Evolutionary conservation across 2,888 invertebrate genomes (phyloP), one percentile per base, ranked within the genome.

Genomic region (Orgyia antiqua): DNA sequence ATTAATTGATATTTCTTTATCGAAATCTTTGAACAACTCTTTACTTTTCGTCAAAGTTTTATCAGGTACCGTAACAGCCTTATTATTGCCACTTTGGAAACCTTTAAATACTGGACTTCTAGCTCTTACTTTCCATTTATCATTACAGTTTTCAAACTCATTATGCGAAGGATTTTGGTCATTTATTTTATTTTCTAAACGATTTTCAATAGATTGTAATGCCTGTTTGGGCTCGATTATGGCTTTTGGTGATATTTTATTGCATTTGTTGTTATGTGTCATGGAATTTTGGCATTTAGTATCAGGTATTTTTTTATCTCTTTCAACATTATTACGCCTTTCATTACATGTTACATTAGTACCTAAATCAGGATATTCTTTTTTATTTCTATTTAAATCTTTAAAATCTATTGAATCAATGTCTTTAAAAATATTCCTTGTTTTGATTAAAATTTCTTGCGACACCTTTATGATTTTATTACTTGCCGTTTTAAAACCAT

Each of bases 401-500:
- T 24, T n/a, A 1, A 34, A 23, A 17, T 39, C 29, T 13, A 12
- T 57, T 5, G 24, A 12, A 2, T 42, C 32, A n/a, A 70, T 38
- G 42, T 71, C 55, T 23, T 66, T 41, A 34, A 70, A 64, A n/a
- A 76, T 28, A 12, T 51, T 41, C 41, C 51, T 62, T 5, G 48
- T 54, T 44, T 61, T 68, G 32, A 56, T 36, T 9, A 77, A 39
- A 27, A 63, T 51, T 29, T 57, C 46, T 37, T 68, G 53, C n/a
- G 69, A 63, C 5, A 72, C 42, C 3, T 39, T 27, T 11, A 64
- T 42, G 2, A 30, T 7, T 49, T 62, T 62, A 27, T 65, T 62
- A 31, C 49, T 68, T 9, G 73, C 74, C 2, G 72, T 79, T 48
- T 59, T 48, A 47, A 77, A 72, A 10, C 64, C 63, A 28, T 33